Evolutionary conservation across 1,140 invertebrate genomes (phyloP).

Genomic region (Aphis gossypii): DNA sequence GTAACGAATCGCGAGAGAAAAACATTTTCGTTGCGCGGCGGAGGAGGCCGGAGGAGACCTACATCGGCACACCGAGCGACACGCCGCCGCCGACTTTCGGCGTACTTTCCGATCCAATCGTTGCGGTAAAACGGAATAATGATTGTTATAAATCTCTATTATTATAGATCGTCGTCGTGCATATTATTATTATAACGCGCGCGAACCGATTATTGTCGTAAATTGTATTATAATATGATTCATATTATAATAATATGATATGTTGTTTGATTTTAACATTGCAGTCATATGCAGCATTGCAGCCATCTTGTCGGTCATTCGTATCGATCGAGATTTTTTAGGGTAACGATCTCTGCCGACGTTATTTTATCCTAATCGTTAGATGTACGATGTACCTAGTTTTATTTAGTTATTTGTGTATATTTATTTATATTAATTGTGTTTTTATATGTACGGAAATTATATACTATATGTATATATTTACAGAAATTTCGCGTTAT

Average conservation of each 20-base stretch:
- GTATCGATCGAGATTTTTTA: neutral
- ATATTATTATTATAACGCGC: neutral
- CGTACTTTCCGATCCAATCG: neutral
- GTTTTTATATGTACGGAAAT: neutral
- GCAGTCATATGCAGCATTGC: too few species aligned
- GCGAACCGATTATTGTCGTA: neutral
- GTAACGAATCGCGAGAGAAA: conserved; percentile 7
- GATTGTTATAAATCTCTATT: neutral
- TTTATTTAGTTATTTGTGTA: neutral
- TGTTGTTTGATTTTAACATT: neutral
- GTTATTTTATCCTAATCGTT: neutral
- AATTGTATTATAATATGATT: neutral
- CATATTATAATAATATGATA: too few species aligned
- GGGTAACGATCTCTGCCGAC: neutral
- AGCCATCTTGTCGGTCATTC: neutral
- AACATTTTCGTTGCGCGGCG: neutral
- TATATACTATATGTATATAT: neutral
- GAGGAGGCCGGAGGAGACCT: neutral
- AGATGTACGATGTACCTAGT: neutral
- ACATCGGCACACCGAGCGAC: neutral
- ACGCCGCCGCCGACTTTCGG: neutral
- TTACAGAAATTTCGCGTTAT: neutral
- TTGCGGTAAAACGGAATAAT: neutral
- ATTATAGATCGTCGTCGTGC: neutral
- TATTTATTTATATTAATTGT: neutral